phyloP scores from a whole-genome alignment of 1,140 invertebrate genomes.

The Saccostrea glomerata region DNA sequence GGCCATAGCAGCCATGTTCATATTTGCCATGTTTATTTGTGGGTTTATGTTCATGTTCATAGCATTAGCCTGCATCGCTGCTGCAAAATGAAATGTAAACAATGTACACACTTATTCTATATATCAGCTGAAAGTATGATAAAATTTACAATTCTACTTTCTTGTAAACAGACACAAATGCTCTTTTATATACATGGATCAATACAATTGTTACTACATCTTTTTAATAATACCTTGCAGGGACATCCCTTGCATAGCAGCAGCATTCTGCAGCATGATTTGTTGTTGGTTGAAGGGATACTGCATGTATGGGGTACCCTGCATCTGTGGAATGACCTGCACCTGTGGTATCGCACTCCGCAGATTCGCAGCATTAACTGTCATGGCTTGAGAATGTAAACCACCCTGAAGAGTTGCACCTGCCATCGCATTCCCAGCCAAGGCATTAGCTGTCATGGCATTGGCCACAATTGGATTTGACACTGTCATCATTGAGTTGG shows the following conservation, averaged over 20 bases:
- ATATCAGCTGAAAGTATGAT: background rate
- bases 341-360: slow-evolving; percentile 55
- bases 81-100: slow-evolving; percentile 48
- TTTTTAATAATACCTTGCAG: background rate
- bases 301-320: slow-evolving; percentile 88
- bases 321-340: slow-evolving; percentile 82
- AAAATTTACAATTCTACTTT: background rate
- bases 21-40: slow-evolving; percentile 67
- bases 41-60: slow-evolving; percentile 69
- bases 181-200: background rate
- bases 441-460: slow-evolving; percentile 26
- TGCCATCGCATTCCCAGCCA: slow-evolving; percentile 16
- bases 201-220: background rate
- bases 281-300: slow-evolving; percentile 78
- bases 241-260: slow-evolving; percentile 67
- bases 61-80: slow-evolving; percentile 69
- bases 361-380: slow-evolving; percentile 38
- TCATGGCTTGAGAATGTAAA: slow-evolving; percentile 31
- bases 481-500: slow-evolving; percentile 15
- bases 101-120: background rate
- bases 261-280: slow-evolving; percentile 68
- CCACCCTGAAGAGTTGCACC: slow-evolving; percentile 2
- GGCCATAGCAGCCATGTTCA: slow-evolving; percentile 60
- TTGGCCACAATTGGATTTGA: slow-evolving; percentile 20
- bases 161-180: too few species aligned